Base-by-base conservation (phyloP, 1,140 invertebrate genomes). In the Odontomachus brunneus region DNA sequence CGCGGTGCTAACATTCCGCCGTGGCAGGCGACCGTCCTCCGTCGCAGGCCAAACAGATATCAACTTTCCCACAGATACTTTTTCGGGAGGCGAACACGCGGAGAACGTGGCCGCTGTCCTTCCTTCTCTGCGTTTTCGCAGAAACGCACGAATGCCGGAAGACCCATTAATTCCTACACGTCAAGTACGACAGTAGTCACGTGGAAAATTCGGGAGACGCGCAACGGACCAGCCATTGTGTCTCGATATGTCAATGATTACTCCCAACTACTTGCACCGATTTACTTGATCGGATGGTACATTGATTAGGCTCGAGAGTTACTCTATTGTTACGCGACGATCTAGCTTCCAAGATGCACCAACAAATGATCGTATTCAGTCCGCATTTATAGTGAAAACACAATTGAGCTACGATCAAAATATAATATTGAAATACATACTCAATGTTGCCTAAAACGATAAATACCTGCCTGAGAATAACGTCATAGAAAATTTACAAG, bases 51-150 rank as follows among this genome's bases (percentile, higher is more conserved):
- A 14, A 48, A 48, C 80, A 71, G 81, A 87, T 86, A 85, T 84
- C 72, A 84, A 92, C 88, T 91, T 92, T 92, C 91, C 89, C 91
- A 92, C 92, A 92, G 86, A 73, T 82, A 49, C 44, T 89, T 89
- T 91, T 88, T 91, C 78, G 82, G 82, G 84, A 88, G 89, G 76
- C 86, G 60, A 88, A 80, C 82, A 29, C 65, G 48, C 63, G 49
- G 62, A n/a, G n/a, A 49, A 55, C 33, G 19, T 19, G 69, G 11
- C 55, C 33, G 24, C 38, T 38, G 22, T 49, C 48, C 55, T 67
- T 51, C 11, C 63, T 44, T 19, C 9, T 69, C 15, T 17, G 53
- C 51, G 14, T 69, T 69, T 69, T 67, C 75, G 51, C 33, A 55
- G 65, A 80, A 75, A 63, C 24, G 19, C 44, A 62, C 3, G 60